A percentile compares a stretch with the other conserved stretches of the same genome.
Evolutionary conservation across 2,888 invertebrate species (phyloP).

Genomic region (Hartigia nigra): DNA sequence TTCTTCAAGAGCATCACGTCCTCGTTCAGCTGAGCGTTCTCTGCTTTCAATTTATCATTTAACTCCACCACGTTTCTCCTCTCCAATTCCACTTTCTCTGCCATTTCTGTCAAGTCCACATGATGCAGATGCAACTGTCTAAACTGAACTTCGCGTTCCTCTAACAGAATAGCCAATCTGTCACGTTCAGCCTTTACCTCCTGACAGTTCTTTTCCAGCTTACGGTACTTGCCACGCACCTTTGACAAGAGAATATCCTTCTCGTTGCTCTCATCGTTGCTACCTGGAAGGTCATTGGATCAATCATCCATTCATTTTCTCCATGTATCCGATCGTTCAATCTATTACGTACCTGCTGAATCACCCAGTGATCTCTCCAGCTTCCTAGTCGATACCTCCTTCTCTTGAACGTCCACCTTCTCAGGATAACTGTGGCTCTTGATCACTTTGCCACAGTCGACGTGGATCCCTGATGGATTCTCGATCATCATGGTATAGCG

Average conservation of each 20-base stretch:
- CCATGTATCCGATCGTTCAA: neutral
- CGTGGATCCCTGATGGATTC: neutral
- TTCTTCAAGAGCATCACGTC: constrained; percentile 82
- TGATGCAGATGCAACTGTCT: constrained; percentile 40
- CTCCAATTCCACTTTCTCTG: constrained; percentile 45
- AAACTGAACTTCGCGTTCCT: constrained; percentile 46
- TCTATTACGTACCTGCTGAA: neutral
- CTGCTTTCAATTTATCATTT: constrained; percentile 66
- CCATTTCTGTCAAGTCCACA: constrained; percentile 40
- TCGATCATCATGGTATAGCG: neutral
- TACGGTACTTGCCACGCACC: constrained; percentile 44
- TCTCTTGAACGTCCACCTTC: neutral
- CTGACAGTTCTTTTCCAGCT: constrained; percentile 46
- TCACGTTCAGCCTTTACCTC: constrained; percentile 37
- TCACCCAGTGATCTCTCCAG: neutral
- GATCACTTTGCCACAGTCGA: neutral
- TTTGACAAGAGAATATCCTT: constrained; percentile 42
- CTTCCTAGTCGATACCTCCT: neutral
- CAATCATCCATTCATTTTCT: neutral
- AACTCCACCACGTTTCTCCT: constrained; percentile 34
- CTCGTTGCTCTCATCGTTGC: constrained; percentile 39
- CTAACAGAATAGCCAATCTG: constrained; percentile 36
- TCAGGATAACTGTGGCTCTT: neutral
- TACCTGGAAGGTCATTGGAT: constrained; percentile 24
- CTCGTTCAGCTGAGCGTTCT: constrained; percentile 72